Conservation (phyloP, 1,140 invertebrate species). For the Acromyrmex charruanus region DNA sequence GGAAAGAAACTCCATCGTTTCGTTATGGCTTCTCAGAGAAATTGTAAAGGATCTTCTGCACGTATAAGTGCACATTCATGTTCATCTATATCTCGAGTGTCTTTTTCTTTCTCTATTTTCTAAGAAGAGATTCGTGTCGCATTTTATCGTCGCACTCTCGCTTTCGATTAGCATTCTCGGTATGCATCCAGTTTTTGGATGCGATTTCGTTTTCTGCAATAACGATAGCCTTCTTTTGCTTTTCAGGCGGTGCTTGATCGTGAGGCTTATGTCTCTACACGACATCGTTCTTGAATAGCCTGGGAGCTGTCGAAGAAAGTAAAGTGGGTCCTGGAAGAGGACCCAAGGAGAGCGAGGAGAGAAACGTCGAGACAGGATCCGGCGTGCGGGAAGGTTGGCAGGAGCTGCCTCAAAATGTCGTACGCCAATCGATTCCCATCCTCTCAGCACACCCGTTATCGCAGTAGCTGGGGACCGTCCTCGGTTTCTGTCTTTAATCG, state of each 20-base stretch:
- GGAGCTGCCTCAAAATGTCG: slow-evolving; percentile 84
- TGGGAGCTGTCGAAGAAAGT: slow-evolving; percentile 34
- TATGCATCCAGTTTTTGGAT: slow-evolving; percentile 11
- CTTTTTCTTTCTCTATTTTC: slow-evolving; percentile 13
- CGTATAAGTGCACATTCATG: slow-evolving; percentile 7
- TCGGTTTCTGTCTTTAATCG: slow-evolving; percentile 87
- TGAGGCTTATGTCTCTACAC: slow-evolving; percentile 52
- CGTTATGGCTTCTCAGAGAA: background rate
- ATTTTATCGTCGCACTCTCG: slow-evolving; percentile 28
- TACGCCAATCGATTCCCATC: slow-evolving; percentile 88
- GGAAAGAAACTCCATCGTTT: background rate
- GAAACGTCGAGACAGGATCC: slow-evolving; percentile 2
- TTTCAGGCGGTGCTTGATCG: slow-evolving; percentile 63
- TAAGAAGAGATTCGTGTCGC: background rate
- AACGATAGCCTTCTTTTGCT: slow-evolving; percentile 18
- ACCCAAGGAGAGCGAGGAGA: background rate
- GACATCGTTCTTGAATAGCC: slow-evolving; percentile 18
- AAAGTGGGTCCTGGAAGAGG: slow-evolving; percentile 48
- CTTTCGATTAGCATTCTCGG: slow-evolving; percentile 19
- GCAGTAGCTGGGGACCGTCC: slow-evolving; percentile 89
- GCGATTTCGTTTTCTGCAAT: background rate
- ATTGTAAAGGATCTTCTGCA: slow-evolving; percentile 4
- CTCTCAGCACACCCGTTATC: slow-evolving; percentile 88
- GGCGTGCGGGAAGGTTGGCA: slow-evolving; percentile 46
- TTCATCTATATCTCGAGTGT: slow-evolving; percentile 18